Conservation (phyloP, 2,888 invertebrate species). For the Choreutis nemorana region DNA sequence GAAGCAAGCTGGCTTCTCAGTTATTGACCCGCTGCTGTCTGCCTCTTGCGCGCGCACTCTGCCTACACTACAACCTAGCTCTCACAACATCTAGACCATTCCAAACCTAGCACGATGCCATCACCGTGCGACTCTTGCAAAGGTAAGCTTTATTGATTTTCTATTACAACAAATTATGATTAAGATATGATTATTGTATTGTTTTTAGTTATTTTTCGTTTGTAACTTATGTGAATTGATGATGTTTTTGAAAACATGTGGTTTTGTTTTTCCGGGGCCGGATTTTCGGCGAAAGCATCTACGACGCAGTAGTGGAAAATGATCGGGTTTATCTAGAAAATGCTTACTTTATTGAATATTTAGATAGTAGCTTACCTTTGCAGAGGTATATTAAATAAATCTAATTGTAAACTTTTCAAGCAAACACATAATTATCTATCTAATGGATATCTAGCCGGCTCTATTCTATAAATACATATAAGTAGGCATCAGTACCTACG, state of each 20-base stretch:
- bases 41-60: conserved; percentile 38
- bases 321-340: too few relatives aligned
- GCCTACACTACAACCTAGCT: conserved; percentile 12
- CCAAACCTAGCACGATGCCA: conserved; percentile 37
- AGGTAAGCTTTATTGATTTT: conserved; percentile 26
- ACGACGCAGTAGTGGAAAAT: conserved; percentile 12
- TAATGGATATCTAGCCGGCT: too few relatives aligned
- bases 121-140: conserved; percentile 55
- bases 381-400: too few relatives aligned
- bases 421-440: too few relatives aligned
- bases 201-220: conserved; percentile 2
- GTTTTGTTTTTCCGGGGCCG: conserved; percentile 12
- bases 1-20: too few relatives aligned
- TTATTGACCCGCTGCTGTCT: conserved; percentile 50
- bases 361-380: too few relatives aligned
- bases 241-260: conserved; percentile 1
- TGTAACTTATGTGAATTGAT: conserved; percentile 1
- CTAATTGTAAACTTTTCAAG: too few relatives aligned
- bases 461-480: too few relatives aligned
- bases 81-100: conserved; percentile 13
- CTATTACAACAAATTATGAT: conserved; percentile 1
- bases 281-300: too few relatives aligned
- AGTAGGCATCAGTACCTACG: too few relatives aligned
- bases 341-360: too few relatives aligned
- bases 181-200: not conserved